These are phyloP conservation scores for Hestina assimilis DNA, from an alignment of 1,140 invertebrate genomes.

Conservation along the genomic window DNA sequence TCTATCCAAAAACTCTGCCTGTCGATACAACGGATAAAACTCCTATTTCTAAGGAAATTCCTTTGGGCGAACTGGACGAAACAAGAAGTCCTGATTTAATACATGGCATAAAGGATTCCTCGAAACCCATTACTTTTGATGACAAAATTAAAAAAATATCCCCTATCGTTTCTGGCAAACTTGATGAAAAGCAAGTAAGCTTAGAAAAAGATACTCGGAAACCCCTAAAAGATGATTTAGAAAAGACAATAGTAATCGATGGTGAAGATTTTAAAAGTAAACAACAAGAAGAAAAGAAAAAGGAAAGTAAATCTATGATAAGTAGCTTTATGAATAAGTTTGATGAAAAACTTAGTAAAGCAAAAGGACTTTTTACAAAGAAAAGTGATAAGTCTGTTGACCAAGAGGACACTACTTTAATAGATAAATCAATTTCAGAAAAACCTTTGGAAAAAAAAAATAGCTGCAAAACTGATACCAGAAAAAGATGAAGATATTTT, in stretches of 20 bases:
- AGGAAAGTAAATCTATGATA: conserved; percentile 44
- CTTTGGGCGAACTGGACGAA: conserved; percentile 16
- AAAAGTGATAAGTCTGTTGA: conserved; percentile 36
- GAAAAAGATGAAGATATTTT: conserved; percentile 9
- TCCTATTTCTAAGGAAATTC: neutral
- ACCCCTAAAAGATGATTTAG: conserved; percentile 23
- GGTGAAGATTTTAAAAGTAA: conserved; percentile 32
- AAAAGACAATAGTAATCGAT: conserved; percentile 31
- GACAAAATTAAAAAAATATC: conserved; percentile 4
- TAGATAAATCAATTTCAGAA: neutral
- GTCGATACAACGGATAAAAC: neutral
- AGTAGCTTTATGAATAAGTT: conserved; percentile 48
- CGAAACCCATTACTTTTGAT: conserved; percentile 10
- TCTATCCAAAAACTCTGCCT: neutral
- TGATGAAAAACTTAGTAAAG: conserved; percentile 48
- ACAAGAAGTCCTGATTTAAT: conserved; percentile 39
- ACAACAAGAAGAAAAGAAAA: conserved; percentile 36
- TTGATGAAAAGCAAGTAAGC: conserved; percentile 63
- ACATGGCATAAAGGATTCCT: conserved; percentile 24
- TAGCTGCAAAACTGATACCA: too few relatives aligned
- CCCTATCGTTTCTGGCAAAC: conserved; percentile 58
- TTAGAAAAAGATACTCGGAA: conserved; percentile 48
- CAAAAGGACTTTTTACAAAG: conserved; percentile 44
- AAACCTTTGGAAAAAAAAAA: conserved; percentile 6
- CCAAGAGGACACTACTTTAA: conserved; percentile 7